Conservation (phyloP, 2,113 vertebrate species). For the Abramis brama region DNA sequence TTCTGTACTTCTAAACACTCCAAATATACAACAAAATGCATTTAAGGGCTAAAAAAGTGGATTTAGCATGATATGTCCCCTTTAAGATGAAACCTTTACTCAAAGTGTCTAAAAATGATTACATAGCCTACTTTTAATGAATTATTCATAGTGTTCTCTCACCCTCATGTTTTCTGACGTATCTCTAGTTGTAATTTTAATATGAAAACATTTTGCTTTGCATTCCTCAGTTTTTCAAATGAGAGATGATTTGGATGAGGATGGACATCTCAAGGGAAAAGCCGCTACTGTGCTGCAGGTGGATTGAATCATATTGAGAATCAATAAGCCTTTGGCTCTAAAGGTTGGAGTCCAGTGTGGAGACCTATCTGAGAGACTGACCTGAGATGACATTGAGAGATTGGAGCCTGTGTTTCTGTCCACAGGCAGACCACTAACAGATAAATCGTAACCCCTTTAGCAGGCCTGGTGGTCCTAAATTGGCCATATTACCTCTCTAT, state of each 20-base stretch:
- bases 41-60: too few species aligned
- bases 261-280: background rate
- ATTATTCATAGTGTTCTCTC: background rate
- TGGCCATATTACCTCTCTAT: slow-evolving; percentile 16
- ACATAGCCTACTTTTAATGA: background rate
- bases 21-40: too few species aligned
- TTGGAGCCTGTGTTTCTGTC: background rate
- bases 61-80: too few species aligned
- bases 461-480: slow-evolving; percentile 5
- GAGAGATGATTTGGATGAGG: background rate
- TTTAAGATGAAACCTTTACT: background rate
- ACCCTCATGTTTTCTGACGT: background rate
- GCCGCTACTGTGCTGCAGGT: background rate
- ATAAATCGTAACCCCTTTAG: slow-evolving; percentile 31
- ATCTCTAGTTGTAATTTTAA: background rate
- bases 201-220: background rate
- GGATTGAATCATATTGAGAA: background rate
- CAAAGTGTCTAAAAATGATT: background rate
- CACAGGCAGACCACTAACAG: slow-evolving; percentile 27
- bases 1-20: too few species aligned
- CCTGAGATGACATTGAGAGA: background rate
- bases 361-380: slow-evolving; percentile 5
- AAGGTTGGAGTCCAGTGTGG: background rate
- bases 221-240: background rate
- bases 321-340: background rate